Base-by-base conservation (phyloP, 1,140 invertebrate genomes). In the Macrobrachium rosenbergii region DNA sequence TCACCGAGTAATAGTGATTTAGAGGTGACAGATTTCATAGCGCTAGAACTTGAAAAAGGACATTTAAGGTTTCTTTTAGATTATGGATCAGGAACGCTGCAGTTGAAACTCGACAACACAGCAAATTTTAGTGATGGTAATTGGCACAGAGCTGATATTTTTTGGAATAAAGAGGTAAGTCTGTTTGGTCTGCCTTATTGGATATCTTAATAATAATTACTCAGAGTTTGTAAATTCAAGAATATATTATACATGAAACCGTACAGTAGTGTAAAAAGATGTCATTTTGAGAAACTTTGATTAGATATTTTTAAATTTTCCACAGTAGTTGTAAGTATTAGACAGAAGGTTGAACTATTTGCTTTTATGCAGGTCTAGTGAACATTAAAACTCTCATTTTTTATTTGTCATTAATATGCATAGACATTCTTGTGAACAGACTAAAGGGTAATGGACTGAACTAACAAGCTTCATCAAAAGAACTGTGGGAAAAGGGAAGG, bases 91-190 rank as follows among this genome's bases (percentile, higher is more conserved):
- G 98, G 98, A 73, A 98, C 96, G 0, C 92, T 98, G 85, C 97
- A 98, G 91, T 92, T 99, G 17, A 94, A 95, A 91, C 95, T 99
- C 0, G 96, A 97, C 92, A 96, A 96, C 0, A 96, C 82, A 90
- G 95, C 95, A 90, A 95, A 94, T 0, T 92, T 99, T 62, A 96
- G 97, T 91, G 97, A 99, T 92, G 97, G 98, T 2, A 96, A 97
- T 91, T 99, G 98, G 98, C 98, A 99, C 92, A 94, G 96, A 87
- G 93, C 99, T 77, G 98, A 99, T 92, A 94, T 99, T 82, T 98
- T 98, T 91, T 98, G 98, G 96, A 95, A 97, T 91, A 97, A 96
- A 19, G 97, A 98, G 93, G 94, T 90, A 95, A 89, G 89, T 14
- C 77, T 60, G 23, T 23, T 28, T 37, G 28, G 7, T 8, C 6